A percentile compares a stretch with the other conserved stretches of the same genome.
These are phyloP conservation scores for Micoletzkya japonica DNA, from an alignment of 2,888 invertebrate genomes.

Conservation along the genomic window DNA sequence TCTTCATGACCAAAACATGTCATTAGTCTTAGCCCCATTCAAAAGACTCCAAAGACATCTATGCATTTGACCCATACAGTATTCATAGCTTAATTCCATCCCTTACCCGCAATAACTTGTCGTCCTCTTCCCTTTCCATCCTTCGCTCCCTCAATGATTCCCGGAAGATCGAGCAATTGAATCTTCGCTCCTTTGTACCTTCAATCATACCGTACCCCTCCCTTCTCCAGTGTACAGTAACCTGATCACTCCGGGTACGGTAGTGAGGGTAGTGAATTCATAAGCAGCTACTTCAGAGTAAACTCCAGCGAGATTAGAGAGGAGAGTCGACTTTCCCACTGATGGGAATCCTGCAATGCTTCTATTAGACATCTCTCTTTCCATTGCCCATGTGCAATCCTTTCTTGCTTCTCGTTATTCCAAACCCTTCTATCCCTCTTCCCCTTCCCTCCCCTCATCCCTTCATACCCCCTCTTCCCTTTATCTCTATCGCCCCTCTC, in stretches of 20 bases:
- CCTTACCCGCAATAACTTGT: constrained; percentile 75
- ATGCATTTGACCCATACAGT: not conserved
- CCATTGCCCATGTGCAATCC: too few relatives aligned
- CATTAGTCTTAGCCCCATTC: too few relatives aligned
- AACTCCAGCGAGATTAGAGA: constrained; percentile 96
- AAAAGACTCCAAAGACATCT: too few relatives aligned
- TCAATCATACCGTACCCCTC: not conserved
- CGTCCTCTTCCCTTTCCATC: constrained; percentile 79
- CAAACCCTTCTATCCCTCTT: too few relatives aligned
- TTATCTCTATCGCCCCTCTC: not conserved
- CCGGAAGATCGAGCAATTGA: constrained; percentile 93
- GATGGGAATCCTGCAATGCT: constrained; percentile 86
- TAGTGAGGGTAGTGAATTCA: constrained; percentile 98
- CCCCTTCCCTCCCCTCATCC: not conserved
- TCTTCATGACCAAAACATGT: not conserved
- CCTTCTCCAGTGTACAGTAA: constrained; percentile 14
- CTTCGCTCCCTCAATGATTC: constrained; percentile 99
- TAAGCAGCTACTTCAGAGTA: constrained; percentile 99
- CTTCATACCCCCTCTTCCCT: not conserved
- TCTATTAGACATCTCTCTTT: too few relatives aligned
- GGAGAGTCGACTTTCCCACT: constrained; percentile 94
- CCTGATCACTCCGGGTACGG: constrained; percentile 87
- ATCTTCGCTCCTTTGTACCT: constrained; percentile 90
- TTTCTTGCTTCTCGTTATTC: too few relatives aligned
- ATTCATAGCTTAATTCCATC: not conserved